Evolutionary conservation across 2,113 vertebrate species (phyloP).

Genomic region (Myotis davidii): DNA sequence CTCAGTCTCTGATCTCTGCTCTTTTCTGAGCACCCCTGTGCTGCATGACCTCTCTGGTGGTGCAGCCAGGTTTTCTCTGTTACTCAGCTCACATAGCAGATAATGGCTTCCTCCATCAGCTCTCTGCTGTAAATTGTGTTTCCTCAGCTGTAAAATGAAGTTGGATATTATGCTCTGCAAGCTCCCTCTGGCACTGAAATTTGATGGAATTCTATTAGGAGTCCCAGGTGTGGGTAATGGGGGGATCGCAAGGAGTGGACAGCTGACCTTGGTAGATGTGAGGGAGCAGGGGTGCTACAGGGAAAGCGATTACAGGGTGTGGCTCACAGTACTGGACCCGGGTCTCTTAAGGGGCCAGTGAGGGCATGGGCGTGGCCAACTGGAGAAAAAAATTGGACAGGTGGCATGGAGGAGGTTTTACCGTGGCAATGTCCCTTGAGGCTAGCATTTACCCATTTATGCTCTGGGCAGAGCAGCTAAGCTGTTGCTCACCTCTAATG

Average conservation of each 20-base stretch:
- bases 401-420: neutral
- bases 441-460: neutral
- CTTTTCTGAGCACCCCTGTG: neutral
- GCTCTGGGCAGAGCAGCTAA: neutral
- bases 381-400: neutral
- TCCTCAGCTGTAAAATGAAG: slow-evolving; percentile 17
- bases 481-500: neutral
- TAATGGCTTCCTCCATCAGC: neutral
- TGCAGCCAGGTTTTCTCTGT: neutral
- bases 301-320: neutral
- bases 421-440: neutral
- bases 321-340: neutral
- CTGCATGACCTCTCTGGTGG: neutral
- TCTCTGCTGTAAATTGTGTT: slow-evolving; percentile 32
- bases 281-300: neutral
- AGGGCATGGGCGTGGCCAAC: neutral
- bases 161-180: neutral
- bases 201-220: neutral
- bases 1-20: neutral
- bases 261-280: neutral
- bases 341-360: neutral
- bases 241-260: neutral
- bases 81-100: neutral
- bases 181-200: slow-evolving; percentile 41
- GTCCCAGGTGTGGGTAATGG: accelerated